A percentile compares a stretch with the other conserved stretches of the same genome.
phyloP scores from a whole-genome alignment of 2,797 vertebrate genomes.

The Danio tinwini region DNA sequence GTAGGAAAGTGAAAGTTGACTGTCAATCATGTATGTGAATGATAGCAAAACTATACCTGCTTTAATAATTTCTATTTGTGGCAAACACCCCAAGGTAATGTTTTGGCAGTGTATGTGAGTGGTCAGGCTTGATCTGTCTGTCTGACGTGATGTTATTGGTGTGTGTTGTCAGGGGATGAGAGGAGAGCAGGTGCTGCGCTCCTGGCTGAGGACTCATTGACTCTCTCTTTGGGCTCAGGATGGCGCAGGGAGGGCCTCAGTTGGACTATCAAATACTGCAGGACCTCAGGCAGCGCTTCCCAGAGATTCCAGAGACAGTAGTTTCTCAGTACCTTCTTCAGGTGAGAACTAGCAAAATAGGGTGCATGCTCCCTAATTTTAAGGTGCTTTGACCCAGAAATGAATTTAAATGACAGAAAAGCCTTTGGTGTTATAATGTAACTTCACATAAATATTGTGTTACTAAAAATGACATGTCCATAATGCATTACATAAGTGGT shows the following conservation, averaged over 20 bases:
- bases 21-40: neutral
- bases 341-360: slow-evolving; percentile 74
- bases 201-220: slow-evolving; percentile 87
- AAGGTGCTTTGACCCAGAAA: neutral
- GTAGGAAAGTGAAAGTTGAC: neutral
- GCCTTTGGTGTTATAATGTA: neutral
- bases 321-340: slow-evolving; percentile 98
- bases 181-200: slow-evolving; percentile 81
- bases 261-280: slow-evolving; percentile 94
- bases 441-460: neutral
- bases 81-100: neutral
- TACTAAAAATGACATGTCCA: neutral
- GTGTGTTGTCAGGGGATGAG: slow-evolving; percentile 83
- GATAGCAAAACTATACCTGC: neutral
- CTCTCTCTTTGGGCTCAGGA: slow-evolving; percentile 83
- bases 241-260: slow-evolving; percentile 94
- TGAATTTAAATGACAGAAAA: neutral
- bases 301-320: slow-evolving; percentile 96
- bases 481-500: neutral
- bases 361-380: neutral
- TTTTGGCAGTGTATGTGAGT: neutral
- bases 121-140: slow-evolving; percentile 13
- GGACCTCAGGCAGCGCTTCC: slow-evolving; percentile 96
- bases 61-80: slow-evolving; percentile 8
- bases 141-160: slow-evolving; percentile 35